A percentile compares a stretch with the other conserved stretches of the same genome.
Evolutionary conservation across 2,888 invertebrate genomes (phyloP).

Genomic region (Hesperia comma): DNA sequence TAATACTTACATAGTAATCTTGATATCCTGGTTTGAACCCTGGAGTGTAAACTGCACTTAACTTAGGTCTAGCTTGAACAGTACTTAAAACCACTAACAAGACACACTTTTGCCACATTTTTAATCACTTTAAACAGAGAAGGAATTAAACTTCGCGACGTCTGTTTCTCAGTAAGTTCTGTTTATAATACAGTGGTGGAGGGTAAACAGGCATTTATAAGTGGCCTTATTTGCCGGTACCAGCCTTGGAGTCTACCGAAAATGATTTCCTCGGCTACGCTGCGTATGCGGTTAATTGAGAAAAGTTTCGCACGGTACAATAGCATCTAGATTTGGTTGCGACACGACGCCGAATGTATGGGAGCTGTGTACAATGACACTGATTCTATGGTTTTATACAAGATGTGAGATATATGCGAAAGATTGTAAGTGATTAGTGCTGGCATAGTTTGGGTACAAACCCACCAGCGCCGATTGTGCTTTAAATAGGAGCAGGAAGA

Average conservation of each 20-base stretch:
- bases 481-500: no score
- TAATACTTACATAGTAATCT: constrained; percentile 85
- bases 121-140: constrained; percentile 40
- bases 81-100: constrained; percentile 56
- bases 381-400: background rate
- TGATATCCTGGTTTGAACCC: constrained; percentile 75
- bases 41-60: constrained; percentile 58
- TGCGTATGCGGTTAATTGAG: constrained; percentile 61
- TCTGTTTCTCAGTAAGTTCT: constrained; percentile 55
- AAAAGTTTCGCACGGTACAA: constrained; percentile 78
- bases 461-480: no score
- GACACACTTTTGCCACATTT: constrained; percentile 63
- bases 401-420: background rate
- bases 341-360: constrained; percentile 51
- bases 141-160: constrained; percentile 47
- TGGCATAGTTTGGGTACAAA: background rate
- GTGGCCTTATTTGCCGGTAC: constrained; percentile 72
- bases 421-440: background rate
- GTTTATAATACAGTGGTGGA: constrained; percentile 68
- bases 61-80: constrained; percentile 59
- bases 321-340: constrained; percentile 65
- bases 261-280: constrained; percentile 69
- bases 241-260: constrained; percentile 76
- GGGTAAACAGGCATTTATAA: constrained; percentile 78
- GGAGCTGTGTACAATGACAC: constrained; percentile 41